These are phyloP conservation scores for Lingula anatina DNA, from an alignment of 2,888 invertebrate genomes.

Conservation along the genomic window DNA sequence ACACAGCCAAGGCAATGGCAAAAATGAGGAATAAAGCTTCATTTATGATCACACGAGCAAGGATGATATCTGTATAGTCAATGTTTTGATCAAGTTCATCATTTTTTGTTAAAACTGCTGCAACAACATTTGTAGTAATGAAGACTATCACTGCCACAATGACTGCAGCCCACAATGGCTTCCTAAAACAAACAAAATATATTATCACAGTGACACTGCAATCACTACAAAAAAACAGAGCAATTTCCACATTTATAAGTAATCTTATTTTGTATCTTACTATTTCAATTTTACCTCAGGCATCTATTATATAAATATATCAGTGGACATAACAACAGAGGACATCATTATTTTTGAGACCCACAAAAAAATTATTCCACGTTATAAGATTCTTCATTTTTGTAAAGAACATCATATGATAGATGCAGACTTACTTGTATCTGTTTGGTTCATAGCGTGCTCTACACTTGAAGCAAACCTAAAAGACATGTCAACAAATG, in stretches of 20 bases:
- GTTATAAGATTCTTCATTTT: too few relatives aligned
- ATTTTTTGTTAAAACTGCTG: slow-evolving; percentile 30
- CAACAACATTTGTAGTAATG: slow-evolving; percentile 35
- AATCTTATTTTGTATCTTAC: too few relatives aligned
- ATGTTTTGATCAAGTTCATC: slow-evolving; percentile 18
- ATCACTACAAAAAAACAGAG: too few relatives aligned
- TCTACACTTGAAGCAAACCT: slow-evolving; percentile 45
- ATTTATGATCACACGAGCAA: slow-evolving; percentile 40
- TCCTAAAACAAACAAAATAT: slow-evolving; percentile 18
- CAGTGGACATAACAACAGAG: too few relatives aligned
- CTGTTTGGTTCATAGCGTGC: slow-evolving; percentile 38
- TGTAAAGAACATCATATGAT: too few relatives aligned
- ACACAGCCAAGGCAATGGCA: slow-evolving; percentile 34
- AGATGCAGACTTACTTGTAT: slow-evolving; percentile 36
- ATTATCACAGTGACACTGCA: too few relatives aligned
- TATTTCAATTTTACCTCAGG: too few relatives aligned
- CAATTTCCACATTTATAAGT: too few relatives aligned
- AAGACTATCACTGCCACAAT: slow-evolving; percentile 31
- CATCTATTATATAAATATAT: too few relatives aligned
- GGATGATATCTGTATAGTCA: slow-evolving; percentile 27
- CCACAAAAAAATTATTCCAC: too few relatives aligned
- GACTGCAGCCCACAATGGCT: slow-evolving; percentile 25
- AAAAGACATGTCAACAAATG: too few relatives aligned
- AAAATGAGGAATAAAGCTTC: slow-evolving; percentile 42
- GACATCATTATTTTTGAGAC: too few relatives aligned